Evolutionary conservation across 2,113 vertebrate genomes (phyloP).

Genomic region (Pedetes capensis): DNA sequence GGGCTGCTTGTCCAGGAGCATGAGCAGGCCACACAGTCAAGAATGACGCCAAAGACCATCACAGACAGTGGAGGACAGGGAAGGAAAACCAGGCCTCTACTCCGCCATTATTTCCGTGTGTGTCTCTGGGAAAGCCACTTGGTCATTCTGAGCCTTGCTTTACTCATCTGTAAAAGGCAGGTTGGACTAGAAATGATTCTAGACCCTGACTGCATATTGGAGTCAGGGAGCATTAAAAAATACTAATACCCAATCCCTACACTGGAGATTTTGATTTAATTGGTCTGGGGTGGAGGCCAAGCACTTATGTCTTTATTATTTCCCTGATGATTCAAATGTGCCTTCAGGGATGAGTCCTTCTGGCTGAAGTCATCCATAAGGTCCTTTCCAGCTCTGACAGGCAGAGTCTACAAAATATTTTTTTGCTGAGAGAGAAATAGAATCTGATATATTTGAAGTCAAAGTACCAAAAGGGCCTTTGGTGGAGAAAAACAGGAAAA

Average conservation of each 20-base stretch:
- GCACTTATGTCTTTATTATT: not conserved
- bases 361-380: not conserved
- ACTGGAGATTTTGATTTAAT: not conserved
- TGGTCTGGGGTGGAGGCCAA: not conserved
- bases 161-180: not conserved
- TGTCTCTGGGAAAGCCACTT: not conserved
- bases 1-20: not conserved
- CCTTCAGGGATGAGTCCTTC: not conserved
- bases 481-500: not conserved
- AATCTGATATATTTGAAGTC: not conserved
- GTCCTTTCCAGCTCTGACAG: not conserved
- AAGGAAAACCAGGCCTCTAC: not conserved
- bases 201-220: not conserved
- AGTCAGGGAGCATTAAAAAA: not conserved
- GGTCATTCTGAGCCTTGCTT: not conserved
- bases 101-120: not conserved
- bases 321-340: not conserved
- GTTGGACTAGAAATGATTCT: not conserved
- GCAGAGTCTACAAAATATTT: not conserved
- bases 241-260: not conserved
- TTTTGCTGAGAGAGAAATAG: not conserved
- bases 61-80: not conserved
- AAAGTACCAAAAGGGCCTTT: not conserved
- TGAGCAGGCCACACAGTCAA: rapidly evolving
- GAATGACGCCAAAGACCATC: rapidly evolving